A percentile compares a stretch with the other conserved stretches of the same genome.
These are phyloP conservation scores for Neoniphon sammara DNA, from an alignment of 2,797 vertebrate species.

Conservation along the genomic window DNA sequence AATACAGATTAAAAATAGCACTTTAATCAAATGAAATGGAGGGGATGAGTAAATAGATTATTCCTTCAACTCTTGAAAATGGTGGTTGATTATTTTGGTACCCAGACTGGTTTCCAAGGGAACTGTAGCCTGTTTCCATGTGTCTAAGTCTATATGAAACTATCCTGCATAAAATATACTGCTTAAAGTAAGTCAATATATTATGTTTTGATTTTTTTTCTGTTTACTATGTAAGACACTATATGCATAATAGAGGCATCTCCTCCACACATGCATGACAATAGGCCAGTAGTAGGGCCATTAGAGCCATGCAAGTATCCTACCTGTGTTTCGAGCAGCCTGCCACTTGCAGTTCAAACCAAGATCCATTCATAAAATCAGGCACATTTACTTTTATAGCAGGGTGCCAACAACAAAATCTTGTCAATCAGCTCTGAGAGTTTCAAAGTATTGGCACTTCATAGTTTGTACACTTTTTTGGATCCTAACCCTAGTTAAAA, in stretches of 20 bases:
- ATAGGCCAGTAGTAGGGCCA: background rate
- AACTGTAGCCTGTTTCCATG: slow-evolving; percentile 64
- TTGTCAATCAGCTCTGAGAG: background rate
- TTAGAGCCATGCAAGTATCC: background rate
- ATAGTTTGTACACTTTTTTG: too few species aligned
- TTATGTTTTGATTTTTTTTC: background rate
- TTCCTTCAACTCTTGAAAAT: slow-evolving; percentile 70
- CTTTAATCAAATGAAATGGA: slow-evolving; percentile 41
- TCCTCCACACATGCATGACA: background rate
- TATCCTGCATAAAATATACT: slow-evolving; percentile 1
- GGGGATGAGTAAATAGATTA: slow-evolving; percentile 46
- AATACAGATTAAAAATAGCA: slow-evolving; percentile 20
- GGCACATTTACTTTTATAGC: background rate
- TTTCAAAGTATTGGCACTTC: too few species aligned
- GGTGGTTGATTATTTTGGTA: slow-evolving; percentile 68
- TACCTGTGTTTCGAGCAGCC: background rate
- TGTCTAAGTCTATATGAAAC: slow-evolving; percentile 37
- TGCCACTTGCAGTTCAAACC: background rate
- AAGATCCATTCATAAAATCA: background rate
- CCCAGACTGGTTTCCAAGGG: slow-evolving; percentile 79
- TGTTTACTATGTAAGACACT: background rate
- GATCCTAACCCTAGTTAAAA: too few species aligned
- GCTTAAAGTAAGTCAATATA: background rate
- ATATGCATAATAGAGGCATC: background rate
- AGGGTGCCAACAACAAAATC: background rate